Percentiles rank a stretch among this genome's conserved stretches.
Evolutionary conservation across 92 coral and sea anemone species (phyloP).

Genomic region (Porites cylindrica): DNA sequence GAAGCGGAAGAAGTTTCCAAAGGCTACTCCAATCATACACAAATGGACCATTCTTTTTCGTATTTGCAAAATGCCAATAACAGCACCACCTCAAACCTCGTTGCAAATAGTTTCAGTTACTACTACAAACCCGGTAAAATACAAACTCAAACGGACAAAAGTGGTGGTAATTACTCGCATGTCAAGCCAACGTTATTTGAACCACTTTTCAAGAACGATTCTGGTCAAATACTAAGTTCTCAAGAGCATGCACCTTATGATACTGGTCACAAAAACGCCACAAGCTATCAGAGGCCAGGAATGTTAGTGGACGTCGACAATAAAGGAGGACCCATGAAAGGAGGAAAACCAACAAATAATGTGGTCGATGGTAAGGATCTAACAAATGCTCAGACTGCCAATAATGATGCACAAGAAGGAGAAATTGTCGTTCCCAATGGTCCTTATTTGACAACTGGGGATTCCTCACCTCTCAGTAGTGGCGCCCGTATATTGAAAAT

Average conservation of each 20-base stretch:
- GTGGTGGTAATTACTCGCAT: background rate
- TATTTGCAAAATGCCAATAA: background rate
- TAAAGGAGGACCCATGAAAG: background rate
- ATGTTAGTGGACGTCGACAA: background rate
- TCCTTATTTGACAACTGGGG: background rate
- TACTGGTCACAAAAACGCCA: no score
- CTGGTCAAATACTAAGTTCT: background rate
- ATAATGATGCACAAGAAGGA: background rate
- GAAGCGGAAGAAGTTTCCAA: slow-evolving; percentile 37
- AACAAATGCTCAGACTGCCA: background rate
- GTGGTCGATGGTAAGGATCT: background rate
- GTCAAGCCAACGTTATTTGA: background rate
- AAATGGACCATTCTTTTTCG: background rate
- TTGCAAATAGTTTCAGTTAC: no score
- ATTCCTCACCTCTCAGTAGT: background rate
- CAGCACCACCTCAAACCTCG: background rate
- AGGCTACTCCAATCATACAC: background rate
- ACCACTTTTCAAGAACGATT: background rate
- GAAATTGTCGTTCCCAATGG: background rate
- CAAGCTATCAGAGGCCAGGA: background rate
- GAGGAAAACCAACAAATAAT: background rate
- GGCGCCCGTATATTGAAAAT: background rate
- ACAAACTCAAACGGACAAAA: background rate
- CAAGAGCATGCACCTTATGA: no score
- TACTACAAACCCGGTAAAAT: background rate